A percentile compares a stretch with the other conserved stretches of the same genome.
These are phyloP conservation scores for Macrosiphum euphorbiae DNA, from an alignment of 2,888 invertebrate genomes.

Conservation along the genomic window DNA sequence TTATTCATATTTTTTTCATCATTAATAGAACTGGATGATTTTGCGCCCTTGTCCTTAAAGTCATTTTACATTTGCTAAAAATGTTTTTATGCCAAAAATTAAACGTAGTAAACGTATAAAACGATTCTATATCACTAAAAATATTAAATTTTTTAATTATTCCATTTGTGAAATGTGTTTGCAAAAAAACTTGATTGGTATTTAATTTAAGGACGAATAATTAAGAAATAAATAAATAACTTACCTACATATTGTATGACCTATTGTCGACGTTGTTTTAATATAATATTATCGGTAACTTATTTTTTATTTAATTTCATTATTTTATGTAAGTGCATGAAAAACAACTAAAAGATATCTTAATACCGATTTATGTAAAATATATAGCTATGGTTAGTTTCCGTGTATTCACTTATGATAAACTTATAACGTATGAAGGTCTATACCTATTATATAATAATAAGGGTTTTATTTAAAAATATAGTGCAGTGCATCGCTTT, in stretches of 20 bases:
- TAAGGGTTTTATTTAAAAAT: not conserved
- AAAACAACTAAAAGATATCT: not conserved
- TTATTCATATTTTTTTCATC: not conserved
- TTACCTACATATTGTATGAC: not conserved
- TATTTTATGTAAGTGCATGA: not conserved
- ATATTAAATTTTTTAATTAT: not conserved
- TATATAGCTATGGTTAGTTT: not conserved
- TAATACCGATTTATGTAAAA: not conserved
- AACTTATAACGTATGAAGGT: not conserved
- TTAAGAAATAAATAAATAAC: not conserved
- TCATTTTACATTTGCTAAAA: not conserved
- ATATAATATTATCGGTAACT: not conserved
- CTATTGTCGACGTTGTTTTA: not conserved
- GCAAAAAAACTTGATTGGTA: not conserved
- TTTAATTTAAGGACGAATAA: not conserved
- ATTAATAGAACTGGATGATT: not conserved
- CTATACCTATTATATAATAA: not conserved
- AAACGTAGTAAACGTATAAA: not conserved
- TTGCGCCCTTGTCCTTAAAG: not conserved
- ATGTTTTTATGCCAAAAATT: not conserved
- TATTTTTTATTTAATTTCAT: not conserved
- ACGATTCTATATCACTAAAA: not conserved
- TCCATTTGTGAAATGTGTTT: not conserved
- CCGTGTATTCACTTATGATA: not conserved
- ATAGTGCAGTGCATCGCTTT: not conserved